Base-by-base conservation (phyloP, 2,888 invertebrate species). In the Cylloceria caligata region DNA sequence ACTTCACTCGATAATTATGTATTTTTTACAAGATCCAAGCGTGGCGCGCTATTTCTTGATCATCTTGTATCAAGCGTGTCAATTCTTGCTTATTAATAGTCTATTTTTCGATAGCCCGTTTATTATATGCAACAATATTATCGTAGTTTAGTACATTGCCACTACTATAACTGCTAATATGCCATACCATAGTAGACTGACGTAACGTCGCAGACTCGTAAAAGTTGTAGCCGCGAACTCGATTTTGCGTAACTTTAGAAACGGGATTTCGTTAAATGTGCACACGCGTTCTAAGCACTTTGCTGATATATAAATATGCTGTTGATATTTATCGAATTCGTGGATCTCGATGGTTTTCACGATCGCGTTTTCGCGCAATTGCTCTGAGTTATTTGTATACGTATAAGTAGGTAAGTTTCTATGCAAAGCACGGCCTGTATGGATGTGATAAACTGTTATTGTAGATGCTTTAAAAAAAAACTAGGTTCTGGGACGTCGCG, bases 231-330 rank as follows among this genome's bases (percentile, higher is more conserved):
- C 36, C 39, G 39, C 19, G 9, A 9, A 52, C 39, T 24, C 36
- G 52, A 69, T 69, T 55, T 69, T 69, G 69, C 69, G 55, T 55
- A 69, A 69, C 55, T 9, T 2, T 3, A 39, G n/a, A 24, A 55
- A 69, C 39, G n/a, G 52, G 34, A 21, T 21, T 52, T 36, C 7
- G 68, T 36, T 52, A n/a, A 52, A 67, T 67, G 67, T 52, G 21
- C 68, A 13, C n/a, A 49, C 49, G 21, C 62, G 19, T 19, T 19
- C 11, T 16, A 19, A 4, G n/a, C 11, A 36, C 34, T 52, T 9
- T 24, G 2, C 34, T 11, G 34, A n/a, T 21, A 49, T 19, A 64
- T 19, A 39, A 1, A 62, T 62, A 62, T 21, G n/a, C 34, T 30
- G 34, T 27, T 27, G 45, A 65, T 30, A 65, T 65, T 65, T 65